These are phyloP conservation scores for Podargus strigoides DNA, from an alignment of 2,797 vertebrate genomes.

Conservation along the genomic window DNA sequence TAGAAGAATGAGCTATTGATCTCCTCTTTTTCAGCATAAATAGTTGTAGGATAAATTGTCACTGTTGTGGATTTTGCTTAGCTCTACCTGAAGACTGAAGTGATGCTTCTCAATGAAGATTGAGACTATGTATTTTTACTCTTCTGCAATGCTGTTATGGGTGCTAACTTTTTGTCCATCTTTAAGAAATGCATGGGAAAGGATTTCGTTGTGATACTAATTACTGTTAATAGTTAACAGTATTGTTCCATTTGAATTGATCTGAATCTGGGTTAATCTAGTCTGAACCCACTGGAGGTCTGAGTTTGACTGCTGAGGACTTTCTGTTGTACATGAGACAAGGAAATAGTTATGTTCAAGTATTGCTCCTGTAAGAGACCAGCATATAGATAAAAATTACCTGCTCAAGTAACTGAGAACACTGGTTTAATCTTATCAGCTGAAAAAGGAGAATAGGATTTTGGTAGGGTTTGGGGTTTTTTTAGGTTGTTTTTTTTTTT, in stretches of 20 bases:
- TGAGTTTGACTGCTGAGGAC: neutral
- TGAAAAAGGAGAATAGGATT: neutral
- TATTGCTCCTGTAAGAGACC: neutral
- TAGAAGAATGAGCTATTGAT: neutral
- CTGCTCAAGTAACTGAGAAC: neutral
- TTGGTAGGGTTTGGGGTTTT: too few species aligned
- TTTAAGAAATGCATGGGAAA: neutral
- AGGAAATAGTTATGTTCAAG: neutral
- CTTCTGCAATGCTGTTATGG: fast-evolving
- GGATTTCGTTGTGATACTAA: neutral
- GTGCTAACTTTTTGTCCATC: neutral
- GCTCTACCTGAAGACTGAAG: neutral
- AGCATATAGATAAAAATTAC: neutral
- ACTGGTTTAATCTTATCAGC: neutral
- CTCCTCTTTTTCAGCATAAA: neutral
- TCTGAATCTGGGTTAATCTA: neutral
- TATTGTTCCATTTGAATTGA: neutral
- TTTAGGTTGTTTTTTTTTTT: neutral
- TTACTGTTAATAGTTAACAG: neutral
- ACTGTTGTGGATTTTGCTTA: neutral
- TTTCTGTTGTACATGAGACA: neutral
- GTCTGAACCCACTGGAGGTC: neutral
- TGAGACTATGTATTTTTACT: neutral
- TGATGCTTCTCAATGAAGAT: neutral
- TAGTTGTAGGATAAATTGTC: neutral